These are phyloP conservation scores for Trinorchestia longiramus DNA, from an alignment of 1,140 invertebrate genomes.

Conservation along the genomic window DNA sequence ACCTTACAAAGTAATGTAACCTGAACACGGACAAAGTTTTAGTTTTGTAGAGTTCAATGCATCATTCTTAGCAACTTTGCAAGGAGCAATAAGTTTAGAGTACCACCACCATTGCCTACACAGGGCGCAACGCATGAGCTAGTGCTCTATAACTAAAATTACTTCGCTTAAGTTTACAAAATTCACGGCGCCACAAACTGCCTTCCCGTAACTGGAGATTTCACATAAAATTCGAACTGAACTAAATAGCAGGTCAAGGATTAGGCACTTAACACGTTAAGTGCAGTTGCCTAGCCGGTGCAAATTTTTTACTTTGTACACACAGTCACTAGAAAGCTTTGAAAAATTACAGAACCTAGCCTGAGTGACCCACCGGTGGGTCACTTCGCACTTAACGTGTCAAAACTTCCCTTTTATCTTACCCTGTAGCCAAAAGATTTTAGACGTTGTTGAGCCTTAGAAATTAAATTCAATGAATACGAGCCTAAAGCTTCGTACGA, in stretches of 20 bases:
- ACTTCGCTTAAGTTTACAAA: neutral
- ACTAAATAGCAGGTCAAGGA: neutral
- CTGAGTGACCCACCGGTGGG: no score
- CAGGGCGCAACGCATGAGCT: no score
- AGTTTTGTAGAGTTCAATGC: neutral
- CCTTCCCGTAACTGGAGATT: neutral
- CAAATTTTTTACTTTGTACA: no score
- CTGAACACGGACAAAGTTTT: neutral
- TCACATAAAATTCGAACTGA: neutral
- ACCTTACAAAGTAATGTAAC: neutral
- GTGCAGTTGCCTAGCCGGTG: no score
- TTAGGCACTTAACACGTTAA: no score
- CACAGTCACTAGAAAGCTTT: no score
- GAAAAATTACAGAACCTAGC: no score
- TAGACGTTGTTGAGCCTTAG: neutral
- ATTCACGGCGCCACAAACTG: neutral
- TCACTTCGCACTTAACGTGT: no score
- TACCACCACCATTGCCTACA: neutral
- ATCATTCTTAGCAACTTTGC: neutral
- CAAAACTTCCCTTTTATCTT: neutral
- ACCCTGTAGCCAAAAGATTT: neutral
- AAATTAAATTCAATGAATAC: neutral
- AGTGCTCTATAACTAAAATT: neutral
- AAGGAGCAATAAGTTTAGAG: neutral
- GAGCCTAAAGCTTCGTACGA: neutral